phyloP scores from a whole-genome alignment of 2,797 vertebrate species.

The Synaphobranchus kaupii region DNA sequence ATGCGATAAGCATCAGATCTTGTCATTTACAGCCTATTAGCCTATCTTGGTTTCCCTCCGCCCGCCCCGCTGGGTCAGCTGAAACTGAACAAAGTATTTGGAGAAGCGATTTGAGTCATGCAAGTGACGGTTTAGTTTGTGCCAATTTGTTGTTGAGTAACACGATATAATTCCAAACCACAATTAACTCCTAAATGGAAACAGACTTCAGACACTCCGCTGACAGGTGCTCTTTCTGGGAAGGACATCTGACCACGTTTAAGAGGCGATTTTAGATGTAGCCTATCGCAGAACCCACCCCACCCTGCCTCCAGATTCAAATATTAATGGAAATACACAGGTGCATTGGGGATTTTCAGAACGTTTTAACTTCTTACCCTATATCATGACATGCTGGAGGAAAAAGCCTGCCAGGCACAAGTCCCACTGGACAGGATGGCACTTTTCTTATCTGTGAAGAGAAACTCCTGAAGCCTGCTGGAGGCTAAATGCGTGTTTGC shows the following conservation, averaged over 20 bases:
- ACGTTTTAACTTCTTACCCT: not conserved
- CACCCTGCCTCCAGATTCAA: not conserved
- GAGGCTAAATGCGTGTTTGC: not conserved
- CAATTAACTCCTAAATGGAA: not conserved
- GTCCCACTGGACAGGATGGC: not conserved
- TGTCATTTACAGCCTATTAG: not conserved
- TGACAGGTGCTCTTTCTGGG: not conserved
- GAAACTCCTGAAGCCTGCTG: not conserved
- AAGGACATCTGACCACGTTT: not conserved
- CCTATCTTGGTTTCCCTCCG: not conserved
- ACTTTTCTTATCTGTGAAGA: not conserved
- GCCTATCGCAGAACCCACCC: not conserved
- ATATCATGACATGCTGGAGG: not conserved
- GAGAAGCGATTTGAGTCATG: not conserved
- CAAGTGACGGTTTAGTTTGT: not conserved
- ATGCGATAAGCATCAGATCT: not conserved
- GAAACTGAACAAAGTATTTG: not conserved
- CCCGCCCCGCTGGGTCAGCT: not conserved
- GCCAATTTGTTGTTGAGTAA: not conserved
- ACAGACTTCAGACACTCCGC: not conserved
- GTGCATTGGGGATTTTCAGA: not conserved
- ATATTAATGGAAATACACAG: not conserved
- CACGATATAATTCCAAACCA: not conserved
- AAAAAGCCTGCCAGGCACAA: not conserved
- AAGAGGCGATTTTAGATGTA: not conserved